phyloP scores from a whole-genome alignment of 92 coral and sea anemone genomes.

The Actinernus sp. region DNA sequence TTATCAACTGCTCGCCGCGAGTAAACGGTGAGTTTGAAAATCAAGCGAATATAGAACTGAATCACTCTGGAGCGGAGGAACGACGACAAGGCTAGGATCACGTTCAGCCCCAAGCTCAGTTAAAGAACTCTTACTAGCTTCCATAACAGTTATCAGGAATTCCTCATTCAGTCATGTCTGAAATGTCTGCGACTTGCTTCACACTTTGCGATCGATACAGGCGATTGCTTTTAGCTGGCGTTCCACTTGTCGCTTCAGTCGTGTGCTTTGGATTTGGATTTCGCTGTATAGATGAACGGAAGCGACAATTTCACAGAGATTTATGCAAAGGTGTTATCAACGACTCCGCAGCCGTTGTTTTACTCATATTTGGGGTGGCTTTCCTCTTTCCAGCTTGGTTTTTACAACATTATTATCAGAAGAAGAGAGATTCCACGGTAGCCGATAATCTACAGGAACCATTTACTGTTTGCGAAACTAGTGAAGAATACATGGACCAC shows the following conservation, averaged over 20 bases:
- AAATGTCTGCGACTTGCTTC: constrained; percentile 33
- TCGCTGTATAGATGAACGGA: constrained; percentile 33
- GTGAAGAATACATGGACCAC: too few relatives aligned
- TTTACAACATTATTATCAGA: constrained; percentile 26
- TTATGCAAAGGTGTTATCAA: constrained; percentile 25
- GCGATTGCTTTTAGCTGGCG: constrained; percentile 11
- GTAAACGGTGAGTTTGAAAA: too few relatives aligned
- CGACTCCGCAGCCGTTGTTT: constrained; percentile 15
- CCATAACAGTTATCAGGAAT: not conserved
- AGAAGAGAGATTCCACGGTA: constrained; percentile 11
- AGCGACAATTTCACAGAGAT: constrained; percentile 11
- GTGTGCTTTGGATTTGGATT: constrained; percentile 48
- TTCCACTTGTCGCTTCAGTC: constrained; percentile 30
- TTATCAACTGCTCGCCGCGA: too few relatives aligned
- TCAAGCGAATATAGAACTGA: too few relatives aligned
- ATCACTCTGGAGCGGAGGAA: too few relatives aligned
- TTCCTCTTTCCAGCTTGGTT: constrained; percentile 24
- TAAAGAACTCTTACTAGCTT: too few relatives aligned
- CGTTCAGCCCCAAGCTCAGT: too few relatives aligned
- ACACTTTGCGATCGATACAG: constrained; percentile 26
- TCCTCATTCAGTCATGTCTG: too few relatives aligned
- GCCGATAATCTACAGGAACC: constrained; percentile 14
- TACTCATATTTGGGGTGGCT: constrained; percentile 21
- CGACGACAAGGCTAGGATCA: too few relatives aligned
- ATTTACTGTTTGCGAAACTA: constrained; percentile 34